A percentile compares a stretch with the other conserved stretches of the same genome.
phyloP scores from a whole-genome alignment of 2,888 invertebrate genomes.

The Sarcophaga caerulescens region DNA sequence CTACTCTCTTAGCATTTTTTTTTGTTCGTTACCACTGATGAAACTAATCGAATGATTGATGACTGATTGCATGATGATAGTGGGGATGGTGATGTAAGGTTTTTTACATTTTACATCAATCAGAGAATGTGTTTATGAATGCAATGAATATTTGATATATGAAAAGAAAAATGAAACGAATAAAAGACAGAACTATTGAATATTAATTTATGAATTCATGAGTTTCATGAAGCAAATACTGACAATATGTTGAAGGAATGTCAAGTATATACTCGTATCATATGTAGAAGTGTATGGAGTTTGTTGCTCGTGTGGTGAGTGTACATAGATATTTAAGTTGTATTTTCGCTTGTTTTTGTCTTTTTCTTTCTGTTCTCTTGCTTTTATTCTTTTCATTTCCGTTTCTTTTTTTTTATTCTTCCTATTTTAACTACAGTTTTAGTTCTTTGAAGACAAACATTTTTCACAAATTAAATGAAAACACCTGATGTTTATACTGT shows the following conservation, averaged over 20 bases:
- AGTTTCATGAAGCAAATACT: neutral
- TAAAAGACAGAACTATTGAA: neutral
- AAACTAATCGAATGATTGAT: neutral
- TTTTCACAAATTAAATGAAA: conserved; percentile 80
- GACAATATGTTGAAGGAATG: neutral
- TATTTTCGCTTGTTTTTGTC: neutral
- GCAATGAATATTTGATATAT: conserved; percentile 4
- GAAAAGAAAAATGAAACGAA: neutral
- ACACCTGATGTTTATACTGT: conserved; percentile 75
- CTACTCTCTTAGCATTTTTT: neutral
- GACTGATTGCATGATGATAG: neutral
- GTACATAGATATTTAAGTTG: conserved; percentile 22
- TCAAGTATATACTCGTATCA: neutral
- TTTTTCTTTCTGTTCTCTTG: conserved; percentile 12
- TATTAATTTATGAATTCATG: conserved; percentile 24
- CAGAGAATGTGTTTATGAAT: neutral
- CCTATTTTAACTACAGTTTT: conserved; percentile 38
- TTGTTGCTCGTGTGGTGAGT: neutral
- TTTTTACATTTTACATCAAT: neutral
- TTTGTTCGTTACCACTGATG: neutral
- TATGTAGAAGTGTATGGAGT: neutral
- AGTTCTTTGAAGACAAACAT: conserved; percentile 74
- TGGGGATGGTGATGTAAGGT: too few species aligned
- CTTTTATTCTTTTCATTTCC: conserved; percentile 23
- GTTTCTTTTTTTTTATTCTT: conserved; percentile 43